phyloP scores from a whole-genome alignment of 2,797 vertebrate species.

The Ctenochaetus hawaiiensis region DNA sequence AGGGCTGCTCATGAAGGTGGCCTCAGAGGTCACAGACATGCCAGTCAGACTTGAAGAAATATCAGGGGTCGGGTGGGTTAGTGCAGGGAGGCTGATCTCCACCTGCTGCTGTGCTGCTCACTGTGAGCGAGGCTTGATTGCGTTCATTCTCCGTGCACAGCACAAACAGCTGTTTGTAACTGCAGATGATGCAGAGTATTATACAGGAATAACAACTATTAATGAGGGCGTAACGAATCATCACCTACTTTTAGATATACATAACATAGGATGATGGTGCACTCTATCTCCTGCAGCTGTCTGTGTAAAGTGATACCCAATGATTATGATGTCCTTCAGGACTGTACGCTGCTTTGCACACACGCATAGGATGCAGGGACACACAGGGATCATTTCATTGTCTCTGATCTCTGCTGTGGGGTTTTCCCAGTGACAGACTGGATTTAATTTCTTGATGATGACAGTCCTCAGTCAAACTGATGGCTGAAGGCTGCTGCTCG shows the following conservation, averaged over 20 bases:
- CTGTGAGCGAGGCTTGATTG: slow-evolving; percentile 19
- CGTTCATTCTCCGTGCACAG: slow-evolving; percentile 11
- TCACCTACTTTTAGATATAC: slow-evolving; percentile 26
- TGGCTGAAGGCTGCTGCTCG: slow-evolving; percentile 7
- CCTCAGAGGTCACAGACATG: slow-evolving; percentile 64
- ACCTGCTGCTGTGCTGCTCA: slow-evolving; percentile 58
- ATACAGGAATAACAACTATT: slow-evolving; percentile 8
- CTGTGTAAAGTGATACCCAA: slow-evolving; percentile 74
- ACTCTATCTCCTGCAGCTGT: slow-evolving; percentile 73
- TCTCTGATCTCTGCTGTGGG: slow-evolving; percentile 54
- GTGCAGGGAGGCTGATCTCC: slow-evolving; percentile 25
- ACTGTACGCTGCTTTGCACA: neutral
- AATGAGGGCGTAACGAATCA: slow-evolving; percentile 7
- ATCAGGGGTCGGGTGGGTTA: neutral
- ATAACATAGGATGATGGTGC: slow-evolving; percentile 32
- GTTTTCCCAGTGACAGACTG: slow-evolving; percentile 47
- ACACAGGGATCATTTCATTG: slow-evolving; percentile 55
- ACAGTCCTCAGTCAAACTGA: slow-evolving; percentile 13
- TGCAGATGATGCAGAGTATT: slow-evolving; percentile 17
- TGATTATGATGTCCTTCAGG: slow-evolving; percentile 76
- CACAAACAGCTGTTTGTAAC: neutral
- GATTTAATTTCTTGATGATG: slow-evolving; percentile 42
- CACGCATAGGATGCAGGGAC: slow-evolving; percentile 14
- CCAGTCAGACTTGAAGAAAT: slow-evolving; percentile 45
- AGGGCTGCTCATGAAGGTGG: slow-evolving; percentile 60